A percentile compares a stretch with the other conserved stretches of the same genome.
Evolutionary conservation across 2,888 invertebrate species (phyloP).

Genomic region (Brachylomia viminalis): DNA sequence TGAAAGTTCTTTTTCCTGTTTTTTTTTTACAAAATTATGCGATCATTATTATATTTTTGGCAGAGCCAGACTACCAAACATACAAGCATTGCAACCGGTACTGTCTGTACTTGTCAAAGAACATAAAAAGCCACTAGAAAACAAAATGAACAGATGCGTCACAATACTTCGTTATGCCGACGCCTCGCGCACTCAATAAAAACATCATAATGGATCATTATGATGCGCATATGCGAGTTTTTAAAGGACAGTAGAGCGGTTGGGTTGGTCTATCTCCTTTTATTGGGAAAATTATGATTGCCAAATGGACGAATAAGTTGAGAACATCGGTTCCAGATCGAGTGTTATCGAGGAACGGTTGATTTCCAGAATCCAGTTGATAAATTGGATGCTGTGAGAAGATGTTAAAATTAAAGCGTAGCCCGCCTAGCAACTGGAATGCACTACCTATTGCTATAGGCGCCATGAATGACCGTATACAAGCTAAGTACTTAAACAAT

Average conservation of each 20-base stretch:
- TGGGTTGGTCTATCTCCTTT: constrained; percentile 27
- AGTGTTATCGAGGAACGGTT: neutral
- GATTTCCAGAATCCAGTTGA: neutral
- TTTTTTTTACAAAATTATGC: no score
- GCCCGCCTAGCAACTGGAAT: neutral
- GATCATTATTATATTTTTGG: neutral
- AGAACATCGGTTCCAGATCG: neutral
- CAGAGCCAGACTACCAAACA: neutral
- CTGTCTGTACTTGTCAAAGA: constrained; percentile 67
- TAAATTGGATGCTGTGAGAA: neutral
- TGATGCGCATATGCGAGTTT: constrained; percentile 69
- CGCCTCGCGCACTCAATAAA: constrained; percentile 72
- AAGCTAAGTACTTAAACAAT: neutral
- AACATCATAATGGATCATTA: constrained; percentile 71
- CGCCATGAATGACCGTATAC: no score
- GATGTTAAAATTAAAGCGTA: neutral
- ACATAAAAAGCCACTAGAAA: constrained; percentile 74
- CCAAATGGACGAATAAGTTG: constrained; percentile 8
- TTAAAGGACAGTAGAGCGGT: constrained; percentile 50
- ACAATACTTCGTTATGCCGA: constrained; percentile 84
- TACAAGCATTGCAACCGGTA: constrained; percentile 23
- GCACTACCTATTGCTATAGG: neutral
- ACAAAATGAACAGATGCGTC: constrained; percentile 80
- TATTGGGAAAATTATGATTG: constrained; percentile 30
- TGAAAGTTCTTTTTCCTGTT: neutral